phyloP scores from a whole-genome alignment of 2,113 vertebrate genomes.

The Hippocampus mohnikei region DNA sequence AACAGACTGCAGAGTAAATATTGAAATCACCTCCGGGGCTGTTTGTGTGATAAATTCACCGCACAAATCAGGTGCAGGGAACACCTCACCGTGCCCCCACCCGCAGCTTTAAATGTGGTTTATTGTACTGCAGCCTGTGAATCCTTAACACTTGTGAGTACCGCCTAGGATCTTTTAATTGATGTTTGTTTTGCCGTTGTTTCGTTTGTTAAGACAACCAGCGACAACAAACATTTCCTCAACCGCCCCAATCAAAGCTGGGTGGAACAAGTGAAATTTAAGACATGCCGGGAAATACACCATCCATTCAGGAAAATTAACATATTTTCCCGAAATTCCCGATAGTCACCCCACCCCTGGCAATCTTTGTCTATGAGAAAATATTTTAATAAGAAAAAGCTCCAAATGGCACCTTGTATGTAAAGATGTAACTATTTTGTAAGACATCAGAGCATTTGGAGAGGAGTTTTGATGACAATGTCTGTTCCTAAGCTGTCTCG shows the following conservation, averaged over 20 bases:
- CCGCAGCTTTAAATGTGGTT: conserved; percentile 39
- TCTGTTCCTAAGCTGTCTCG: neutral
- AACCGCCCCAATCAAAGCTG: neutral
- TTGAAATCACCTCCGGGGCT: conserved; percentile 74
- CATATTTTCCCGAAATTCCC: too few relatives aligned
- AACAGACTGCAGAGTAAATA: conserved; percentile 69
- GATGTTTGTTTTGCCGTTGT: neutral
- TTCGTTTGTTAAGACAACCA: neutral
- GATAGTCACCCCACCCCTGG: too few relatives aligned
- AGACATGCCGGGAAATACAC: too few relatives aligned
- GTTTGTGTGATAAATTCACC: conserved; percentile 71
- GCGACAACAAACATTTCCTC: neutral
- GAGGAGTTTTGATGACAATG: too few relatives aligned
- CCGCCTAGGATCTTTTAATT: neutral
- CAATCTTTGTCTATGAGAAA: too few relatives aligned
- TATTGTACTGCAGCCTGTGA: conserved; percentile 38
- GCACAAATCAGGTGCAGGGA: conserved; percentile 62
- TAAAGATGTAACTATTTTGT: too few relatives aligned
- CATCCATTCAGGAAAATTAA: too few relatives aligned
- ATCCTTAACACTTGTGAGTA: conserved; percentile 6
- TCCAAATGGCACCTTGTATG: too few relatives aligned
- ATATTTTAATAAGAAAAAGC: too few relatives aligned
- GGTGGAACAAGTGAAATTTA: neutral
- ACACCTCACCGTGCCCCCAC: conserved; percentile 17
- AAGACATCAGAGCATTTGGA: too few relatives aligned